A percentile compares a stretch with the other conserved stretches of the same genome.
phyloP scores from a whole-genome alignment of 2,113 vertebrate species.

The Syngnathoides biaculeatus region DNA sequence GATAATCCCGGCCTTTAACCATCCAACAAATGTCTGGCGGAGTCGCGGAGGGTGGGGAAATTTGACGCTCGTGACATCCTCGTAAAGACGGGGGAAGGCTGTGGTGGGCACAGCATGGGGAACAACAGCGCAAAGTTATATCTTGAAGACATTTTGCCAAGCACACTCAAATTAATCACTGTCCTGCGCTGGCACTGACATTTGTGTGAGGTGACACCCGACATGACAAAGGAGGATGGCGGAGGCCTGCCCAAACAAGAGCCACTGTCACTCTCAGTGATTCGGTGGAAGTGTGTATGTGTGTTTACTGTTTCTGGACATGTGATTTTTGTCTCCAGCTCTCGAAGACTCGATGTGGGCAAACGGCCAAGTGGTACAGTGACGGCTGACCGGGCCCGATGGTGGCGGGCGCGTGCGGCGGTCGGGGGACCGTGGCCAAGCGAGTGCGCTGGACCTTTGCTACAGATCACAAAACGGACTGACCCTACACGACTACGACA shows the following conservation, averaged over 20 bases:
- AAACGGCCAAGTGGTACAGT: slow-evolving; percentile 66
- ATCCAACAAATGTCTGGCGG: slow-evolving; percentile 22
- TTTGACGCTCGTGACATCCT: slow-evolving; percentile 54
- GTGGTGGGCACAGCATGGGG: slow-evolving; percentile 43
- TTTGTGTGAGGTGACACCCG: slow-evolving; percentile 72
- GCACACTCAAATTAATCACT: slow-evolving; percentile 76
- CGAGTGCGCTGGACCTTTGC: slow-evolving; percentile 67
- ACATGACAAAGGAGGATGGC: slow-evolving; percentile 66
- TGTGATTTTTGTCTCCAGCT: slow-evolving; percentile 55
- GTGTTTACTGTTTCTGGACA: slow-evolving; percentile 41
- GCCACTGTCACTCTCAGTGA: slow-evolving; percentile 60
- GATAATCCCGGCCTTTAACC: slow-evolving; percentile 37
- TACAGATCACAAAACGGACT: slow-evolving; percentile 69
- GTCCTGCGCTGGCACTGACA: slow-evolving; percentile 71
- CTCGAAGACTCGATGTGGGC: slow-evolving; percentile 65
- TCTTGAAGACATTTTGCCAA: slow-evolving; percentile 73
- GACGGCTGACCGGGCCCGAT: slow-evolving; percentile 65
- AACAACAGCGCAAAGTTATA: slow-evolving; percentile 76
- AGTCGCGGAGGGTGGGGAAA: slow-evolving; percentile 11
- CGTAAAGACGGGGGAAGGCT: slow-evolving; percentile 40
- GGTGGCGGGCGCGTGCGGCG: slow-evolving; percentile 59
- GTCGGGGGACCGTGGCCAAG: slow-evolving; percentile 64
- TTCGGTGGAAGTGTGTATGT: slow-evolving; percentile 21
- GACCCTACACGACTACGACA: slow-evolving; percentile 68
- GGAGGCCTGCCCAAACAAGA: slow-evolving; percentile 61